A percentile compares a stretch with the other conserved stretches of the same genome.
Conservation (phyloP, 2,797 vertebrate genomes). For the Kryptopterus vitreolus region DNA sequence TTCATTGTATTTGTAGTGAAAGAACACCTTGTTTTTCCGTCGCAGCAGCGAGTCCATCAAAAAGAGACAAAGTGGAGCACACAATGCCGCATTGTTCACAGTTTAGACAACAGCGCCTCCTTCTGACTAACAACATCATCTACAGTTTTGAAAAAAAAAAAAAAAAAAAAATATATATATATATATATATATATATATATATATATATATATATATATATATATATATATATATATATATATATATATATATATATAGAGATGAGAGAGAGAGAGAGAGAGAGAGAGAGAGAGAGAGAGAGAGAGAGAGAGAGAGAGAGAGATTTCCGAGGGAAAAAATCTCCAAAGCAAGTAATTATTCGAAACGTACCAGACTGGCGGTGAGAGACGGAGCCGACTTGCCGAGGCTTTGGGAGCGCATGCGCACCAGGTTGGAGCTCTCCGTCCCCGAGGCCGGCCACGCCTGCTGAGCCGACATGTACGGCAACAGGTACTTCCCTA, state of each 20-base stretch:
- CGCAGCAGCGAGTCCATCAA: slow-evolving; percentile 18
- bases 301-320: too few relatives aligned
- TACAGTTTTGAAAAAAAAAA: background rate
- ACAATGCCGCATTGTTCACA: slow-evolving; percentile 39
- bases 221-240: too few relatives aligned
- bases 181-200: too few relatives aligned
- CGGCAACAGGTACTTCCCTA: slow-evolving; percentile 90
- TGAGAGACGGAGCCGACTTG: slow-evolving; percentile 92
- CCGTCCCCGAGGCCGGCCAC: slow-evolving; percentile 69
- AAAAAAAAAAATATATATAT: too few relatives aligned
- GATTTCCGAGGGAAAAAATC: background rate
- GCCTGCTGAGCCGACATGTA: slow-evolving; percentile 70
- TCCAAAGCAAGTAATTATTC: background rate
- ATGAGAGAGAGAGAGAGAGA: too few relatives aligned
- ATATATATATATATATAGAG: too few relatives aligned
- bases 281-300: too few relatives aligned
- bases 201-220: too few relatives aligned
- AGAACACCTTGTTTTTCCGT: slow-evolving; percentile 30
- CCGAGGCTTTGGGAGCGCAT: slow-evolving; percentile 88
- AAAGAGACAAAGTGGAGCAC: slow-evolving; percentile 16
- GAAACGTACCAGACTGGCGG: slow-evolving; percentile 79
- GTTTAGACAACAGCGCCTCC: slow-evolving; percentile 65
- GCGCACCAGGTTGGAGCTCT: slow-evolving; percentile 89
- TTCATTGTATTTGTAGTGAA: slow-evolving; percentile 26
- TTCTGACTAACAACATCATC: slow-evolving; percentile 54